Evolutionary conservation across 2,797 vertebrate species (phyloP), one percentile per base, ranked within the genome.

Genomic region (Capromys pilorides): DNA sequence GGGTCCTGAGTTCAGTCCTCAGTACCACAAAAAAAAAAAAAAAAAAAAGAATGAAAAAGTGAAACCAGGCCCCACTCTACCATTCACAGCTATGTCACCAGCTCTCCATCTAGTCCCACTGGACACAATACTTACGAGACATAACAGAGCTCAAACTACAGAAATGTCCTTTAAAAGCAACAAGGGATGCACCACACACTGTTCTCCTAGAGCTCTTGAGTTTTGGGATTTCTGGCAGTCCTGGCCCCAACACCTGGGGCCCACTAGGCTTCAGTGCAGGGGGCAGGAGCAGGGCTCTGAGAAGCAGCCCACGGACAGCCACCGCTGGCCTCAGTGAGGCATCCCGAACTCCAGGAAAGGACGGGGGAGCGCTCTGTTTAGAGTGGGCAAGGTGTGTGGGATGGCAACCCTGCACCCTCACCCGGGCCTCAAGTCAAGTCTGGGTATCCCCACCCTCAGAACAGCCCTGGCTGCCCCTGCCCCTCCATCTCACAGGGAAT

Each of bases 211-310:
- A 49, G 64, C 13, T 22, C 21, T 6, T 13, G 75, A 61, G 39
- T 57, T 18, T 4, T 0, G 0, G 21, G 83, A n/a, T 41, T 45
- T 8, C 3, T 33, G 66, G 57, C 39, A 5, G 39, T 5, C 9
- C 1, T 9, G 54, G 62, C 33, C 83, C 49, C 51, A 36, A 24
- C 13, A 3, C 36, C 39, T 31, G n/a, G 36, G 41, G 24, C 18
- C 45, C 62, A 49, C 31, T 21, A 7, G 2, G 61, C 86, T 36
- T 41, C 57, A 66, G 39, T 1, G 31, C 39, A 39, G 16, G 19
- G 10, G 2, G 62, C 41, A 86, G 78, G 61, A 61, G 21, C 21
- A 81, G n/a, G 73, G 66, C 33, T 21, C 39, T 22, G 66, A 10
- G 39, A 75, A 45, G 41, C 22, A 73, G 36, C 64, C 71, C 26